These are phyloP conservation scores for Ianthella basta DNA, from an alignment of 37 sponge, comb jelly and placozoan genomes.

Conservation along the genomic window DNA sequence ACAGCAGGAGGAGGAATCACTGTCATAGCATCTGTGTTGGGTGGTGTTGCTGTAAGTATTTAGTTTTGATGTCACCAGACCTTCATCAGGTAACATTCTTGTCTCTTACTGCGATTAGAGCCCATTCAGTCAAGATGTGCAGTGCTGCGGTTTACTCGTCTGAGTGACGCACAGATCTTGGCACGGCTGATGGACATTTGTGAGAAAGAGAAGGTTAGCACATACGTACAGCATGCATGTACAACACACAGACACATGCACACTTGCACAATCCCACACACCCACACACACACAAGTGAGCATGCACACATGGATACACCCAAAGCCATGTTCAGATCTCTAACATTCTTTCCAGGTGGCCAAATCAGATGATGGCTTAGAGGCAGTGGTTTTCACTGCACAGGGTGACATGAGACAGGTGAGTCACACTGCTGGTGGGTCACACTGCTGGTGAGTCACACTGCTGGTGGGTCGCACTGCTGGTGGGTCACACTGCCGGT, in stretches of 20 bases:
- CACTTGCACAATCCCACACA: constrained; percentile 13
- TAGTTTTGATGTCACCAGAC: no score
- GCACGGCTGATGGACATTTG: constrained; percentile 90
- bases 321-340: no score
- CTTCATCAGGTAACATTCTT: no score
- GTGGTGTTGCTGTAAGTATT: no score
- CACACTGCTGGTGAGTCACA: no score
- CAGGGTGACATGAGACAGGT: constrained; percentile 99
- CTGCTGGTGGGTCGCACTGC: no score
- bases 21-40: no score
- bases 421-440: neutral
- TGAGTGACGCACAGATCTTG: constrained; percentile 89
- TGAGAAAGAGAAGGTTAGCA: constrained; percentile 81
- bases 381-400: constrained; percentile 96
- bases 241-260: constrained; percentile 30
- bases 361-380: constrained; percentile 92
- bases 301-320: no score
- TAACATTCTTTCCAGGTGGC: constrained; percentile 52
- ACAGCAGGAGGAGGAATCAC: no score
- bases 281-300: constrained; percentile 4
- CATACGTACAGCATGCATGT: constrained; percentile 13
- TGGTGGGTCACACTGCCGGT: no score
- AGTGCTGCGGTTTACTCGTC: constrained; percentile 82
- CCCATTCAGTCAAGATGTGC: constrained; percentile 98
- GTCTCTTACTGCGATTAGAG: constrained; percentile 47